Base-by-base conservation (phyloP, 2,888 invertebrate species). In the Leptinotarsa tumamoca region DNA sequence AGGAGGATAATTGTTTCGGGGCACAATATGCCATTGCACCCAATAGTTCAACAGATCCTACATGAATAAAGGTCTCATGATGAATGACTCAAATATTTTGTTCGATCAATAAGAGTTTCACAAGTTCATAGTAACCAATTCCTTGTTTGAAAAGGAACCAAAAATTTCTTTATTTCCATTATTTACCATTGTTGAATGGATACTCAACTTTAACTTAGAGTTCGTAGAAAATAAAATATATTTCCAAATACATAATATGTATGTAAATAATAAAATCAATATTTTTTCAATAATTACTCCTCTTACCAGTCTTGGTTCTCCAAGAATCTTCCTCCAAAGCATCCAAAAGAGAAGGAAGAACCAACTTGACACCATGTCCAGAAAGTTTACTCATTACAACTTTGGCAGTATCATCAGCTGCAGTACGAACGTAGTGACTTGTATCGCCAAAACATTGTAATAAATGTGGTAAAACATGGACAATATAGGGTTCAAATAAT, bases 21-120 rank as follows among this genome's bases (percentile, higher is more conserved):
- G 99, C 99, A 89, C 99, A 99, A 90, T 95, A 98, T 0, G 99
- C 98, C 98, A 99, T 99, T 15, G 98, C 97, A 14, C 99, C 98
- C 43, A 99, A 91, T 72, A 99, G 90, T 87, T 99, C 98, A 74
- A 98, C 96, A 0, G 98, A 98, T 50, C 98, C 95, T 95, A 87
- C 71, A 85, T 43, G 10, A 43, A 10, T 43, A 43, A 43, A 43
- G 1, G 10, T 43, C 43, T 43, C 43, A 43, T 43, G 10, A 43
- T 10, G 43, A 43, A 43, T 43, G 10, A 43, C 43, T 43, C 43
- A 43, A 43, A 43, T 43, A 43, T 43, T 43, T 10, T 43, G 43
- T 43, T 43, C 10, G 43, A 10, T 43, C 10, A 1, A 33, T 33
- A 33, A 33, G 33, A 33, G 33, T 33, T 10, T 33, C 7, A 2